Evolutionary conservation across 1,140 invertebrate genomes (phyloP).

Genomic region (Diploscapter pachys): DNA sequence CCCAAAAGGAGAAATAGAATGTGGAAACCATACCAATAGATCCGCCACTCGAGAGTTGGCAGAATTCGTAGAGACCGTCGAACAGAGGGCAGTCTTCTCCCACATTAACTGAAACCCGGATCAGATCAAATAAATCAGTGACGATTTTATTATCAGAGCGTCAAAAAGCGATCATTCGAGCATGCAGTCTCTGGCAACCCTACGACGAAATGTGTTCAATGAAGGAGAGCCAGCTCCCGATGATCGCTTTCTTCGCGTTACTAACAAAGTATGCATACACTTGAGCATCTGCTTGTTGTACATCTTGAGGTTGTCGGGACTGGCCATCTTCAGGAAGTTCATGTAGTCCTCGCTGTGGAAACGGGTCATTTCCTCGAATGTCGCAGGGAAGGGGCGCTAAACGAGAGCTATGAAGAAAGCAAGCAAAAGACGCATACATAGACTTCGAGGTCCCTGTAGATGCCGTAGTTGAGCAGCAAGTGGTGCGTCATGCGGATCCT

Average conservation of each 20-base stretch:
- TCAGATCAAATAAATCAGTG: neutral
- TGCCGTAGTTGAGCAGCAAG: conserved; percentile 94
- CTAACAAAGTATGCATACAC: conserved; percentile 69
- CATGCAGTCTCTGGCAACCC: neutral
- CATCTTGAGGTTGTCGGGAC: conserved; percentile 98
- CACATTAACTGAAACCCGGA: conserved; percentile 76
- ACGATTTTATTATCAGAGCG: conserved; percentile 62
- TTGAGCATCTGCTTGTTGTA: conserved; percentile 99
- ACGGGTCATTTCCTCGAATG: conserved; percentile 99
- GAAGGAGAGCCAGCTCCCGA: neutral
- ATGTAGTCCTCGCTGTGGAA: conserved; percentile 99
- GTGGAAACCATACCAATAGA: conserved; percentile 71
- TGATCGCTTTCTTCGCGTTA: neutral
- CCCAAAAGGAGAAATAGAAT: neutral
- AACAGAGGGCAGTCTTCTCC: conserved; percentile 98
- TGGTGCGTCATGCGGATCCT: conserved; percentile 99
- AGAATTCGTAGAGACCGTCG: conserved; percentile 93
- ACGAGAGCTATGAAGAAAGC: neutral
- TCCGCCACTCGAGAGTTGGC: conserved; percentile 92
- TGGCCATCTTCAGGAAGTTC: conserved; percentile 87
- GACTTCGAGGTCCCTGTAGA: conserved; percentile 99
- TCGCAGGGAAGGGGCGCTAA: conserved; percentile 95
- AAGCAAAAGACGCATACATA: conserved; percentile 74
- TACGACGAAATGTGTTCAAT: neutral
- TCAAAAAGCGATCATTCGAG: conserved; percentile 71